Conservation (phyloP, 1,140 invertebrate species). For the Drosophila pectinifera region DNA sequence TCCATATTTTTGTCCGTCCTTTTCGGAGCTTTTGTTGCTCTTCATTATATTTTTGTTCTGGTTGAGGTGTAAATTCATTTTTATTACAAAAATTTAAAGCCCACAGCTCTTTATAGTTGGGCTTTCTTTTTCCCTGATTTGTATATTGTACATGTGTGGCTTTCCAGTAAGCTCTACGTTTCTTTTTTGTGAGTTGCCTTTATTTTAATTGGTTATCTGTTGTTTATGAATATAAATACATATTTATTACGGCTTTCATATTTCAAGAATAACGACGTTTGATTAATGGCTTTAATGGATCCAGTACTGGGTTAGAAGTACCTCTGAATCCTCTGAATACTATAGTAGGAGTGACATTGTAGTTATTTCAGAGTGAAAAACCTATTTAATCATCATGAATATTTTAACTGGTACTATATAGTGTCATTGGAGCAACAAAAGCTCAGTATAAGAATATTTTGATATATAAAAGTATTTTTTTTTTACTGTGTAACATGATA, state of each 20-base stretch:
- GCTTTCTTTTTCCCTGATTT: constrained; percentile 16
- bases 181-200: constrained; percentile 1
- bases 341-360: neutral
- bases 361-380: neutral
- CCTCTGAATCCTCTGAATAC: neutral
- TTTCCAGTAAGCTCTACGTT: neutral
- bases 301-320: neutral
- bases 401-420: too few species aligned
- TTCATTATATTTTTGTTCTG: constrained; percentile 9
- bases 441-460: too few species aligned
- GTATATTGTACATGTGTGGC: constrained; percentile 18
- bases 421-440: too few species aligned
- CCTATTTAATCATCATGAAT: too few species aligned
- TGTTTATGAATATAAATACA: constrained; percentile 28
- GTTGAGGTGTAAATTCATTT: constrained; percentile 64
- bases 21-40: constrained; percentile 26
- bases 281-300: constrained; percentile 55
- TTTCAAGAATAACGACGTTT: constrained; percentile 32
- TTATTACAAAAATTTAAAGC: constrained; percentile 63
- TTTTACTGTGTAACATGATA: too few species aligned
- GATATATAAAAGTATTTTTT: too few species aligned
- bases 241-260: constrained; percentile 48
- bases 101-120: constrained; percentile 33
- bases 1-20: constrained; percentile 28
- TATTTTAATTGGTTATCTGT: constrained; percentile 54